A percentile compares a stretch with the other conserved stretches of the same genome.
These are phyloP conservation scores for Gortyna flavago DNA, from an alignment of 2,888 invertebrate genomes.

Conservation along the genomic window DNA sequence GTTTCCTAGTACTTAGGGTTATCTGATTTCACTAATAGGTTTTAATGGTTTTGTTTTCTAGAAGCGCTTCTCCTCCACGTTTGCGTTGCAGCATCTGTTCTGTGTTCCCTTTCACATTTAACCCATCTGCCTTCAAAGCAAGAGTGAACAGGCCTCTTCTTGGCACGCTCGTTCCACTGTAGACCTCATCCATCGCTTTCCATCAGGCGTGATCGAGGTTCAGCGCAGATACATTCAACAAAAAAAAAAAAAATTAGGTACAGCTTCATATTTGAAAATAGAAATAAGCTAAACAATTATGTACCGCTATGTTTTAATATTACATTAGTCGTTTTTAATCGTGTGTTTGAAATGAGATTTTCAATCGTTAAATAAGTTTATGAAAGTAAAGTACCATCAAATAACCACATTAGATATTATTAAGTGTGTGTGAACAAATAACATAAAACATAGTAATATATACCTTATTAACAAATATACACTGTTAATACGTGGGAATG, in stretches of 20 bases:
- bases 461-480: constrained; percentile 26
- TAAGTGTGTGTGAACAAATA: constrained; percentile 33
- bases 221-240: neutral
- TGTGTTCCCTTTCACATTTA: neutral
- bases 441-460: constrained; percentile 26
- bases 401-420: constrained; percentile 12
- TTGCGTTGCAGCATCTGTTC: neutral
- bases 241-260: neutral
- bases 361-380: constrained; percentile 21
- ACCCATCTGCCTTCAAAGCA: neutral
- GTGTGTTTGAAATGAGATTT: neutral
- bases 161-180: neutral
- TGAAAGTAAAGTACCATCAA: constrained; percentile 13
- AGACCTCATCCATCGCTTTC: too few species aligned
- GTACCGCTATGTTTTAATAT: neutral
- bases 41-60: constrained; percentile 1
- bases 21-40: neutral
- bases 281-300: neutral
- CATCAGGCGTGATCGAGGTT: too few species aligned
- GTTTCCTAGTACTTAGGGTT: constrained; percentile 31
- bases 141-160: neutral
- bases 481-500: constrained; percentile 56
- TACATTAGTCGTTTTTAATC: neutral
- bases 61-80: too few species aligned
- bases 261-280: neutral